Evolutionary conservation across 2,888 invertebrate species (phyloP).

Genomic region (Gordius sp.): DNA sequence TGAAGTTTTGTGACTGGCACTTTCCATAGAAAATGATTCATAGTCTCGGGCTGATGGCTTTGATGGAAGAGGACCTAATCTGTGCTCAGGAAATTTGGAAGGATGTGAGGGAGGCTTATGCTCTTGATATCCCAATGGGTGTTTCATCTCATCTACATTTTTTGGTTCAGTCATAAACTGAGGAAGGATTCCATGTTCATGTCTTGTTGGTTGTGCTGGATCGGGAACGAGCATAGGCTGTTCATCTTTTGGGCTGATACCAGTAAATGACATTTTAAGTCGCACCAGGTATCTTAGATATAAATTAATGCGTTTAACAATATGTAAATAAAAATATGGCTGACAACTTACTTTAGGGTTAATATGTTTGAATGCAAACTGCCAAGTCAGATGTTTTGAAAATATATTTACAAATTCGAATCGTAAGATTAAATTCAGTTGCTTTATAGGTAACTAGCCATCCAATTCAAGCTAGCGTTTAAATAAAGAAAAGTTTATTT

Average conservation of each 20-base stretch:
- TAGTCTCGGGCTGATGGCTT: neutral
- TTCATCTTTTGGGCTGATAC: slow-evolving; percentile 3
- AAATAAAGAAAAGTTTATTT: too few relatives aligned
- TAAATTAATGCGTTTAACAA: too few relatives aligned
- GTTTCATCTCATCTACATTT: neutral
- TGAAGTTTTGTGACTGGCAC: neutral
- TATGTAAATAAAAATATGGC: too few relatives aligned
- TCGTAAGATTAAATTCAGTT: too few relatives aligned
- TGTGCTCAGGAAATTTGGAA: neutral
- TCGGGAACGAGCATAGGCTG: neutral
- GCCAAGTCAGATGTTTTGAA: too few relatives aligned
- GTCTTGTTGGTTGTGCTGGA: neutral
- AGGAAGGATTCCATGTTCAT: neutral
- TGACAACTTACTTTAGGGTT: too few relatives aligned
- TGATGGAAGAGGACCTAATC: neutral
- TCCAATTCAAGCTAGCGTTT: too few relatives aligned
- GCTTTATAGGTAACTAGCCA: too few relatives aligned
- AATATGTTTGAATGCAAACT: too few relatives aligned
- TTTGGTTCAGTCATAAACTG: slow-evolving; percentile 6
- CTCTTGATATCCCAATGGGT: neutral
- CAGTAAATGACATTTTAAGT: slow-evolving; percentile 6
- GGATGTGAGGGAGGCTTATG: neutral
- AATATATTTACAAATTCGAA: too few relatives aligned
- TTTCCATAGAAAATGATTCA: neutral
- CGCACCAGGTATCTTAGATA: too few relatives aligned